Evolutionary conservation across 2,113 vertebrate species (phyloP).

Genomic region (Thamnaconus septentrionalis): DNA sequence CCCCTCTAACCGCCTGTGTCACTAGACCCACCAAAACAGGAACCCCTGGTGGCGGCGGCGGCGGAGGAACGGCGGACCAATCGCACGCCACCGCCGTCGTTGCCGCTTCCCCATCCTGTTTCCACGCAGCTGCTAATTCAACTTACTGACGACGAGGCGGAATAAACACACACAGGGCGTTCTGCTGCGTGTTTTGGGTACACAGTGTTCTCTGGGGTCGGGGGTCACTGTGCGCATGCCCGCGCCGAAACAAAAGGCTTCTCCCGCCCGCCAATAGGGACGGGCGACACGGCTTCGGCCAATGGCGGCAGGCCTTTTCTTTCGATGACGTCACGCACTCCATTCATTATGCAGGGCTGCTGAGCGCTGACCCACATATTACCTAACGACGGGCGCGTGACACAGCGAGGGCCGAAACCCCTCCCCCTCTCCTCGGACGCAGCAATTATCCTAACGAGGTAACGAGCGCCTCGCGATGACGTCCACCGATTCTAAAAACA

Average conservation of each 20-base stretch:
- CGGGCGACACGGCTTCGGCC: conserved; percentile 3
- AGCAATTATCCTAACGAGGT: too few relatives aligned
- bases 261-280: conserved; percentile 17
- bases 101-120: too few relatives aligned
- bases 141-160: too few relatives aligned
- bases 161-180: neutral
- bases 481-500: too few relatives aligned
- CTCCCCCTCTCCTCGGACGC: too few relatives aligned
- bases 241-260: conserved; percentile 41
- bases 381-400: neutral
- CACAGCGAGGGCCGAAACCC: too few relatives aligned
- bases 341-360: conserved; percentile 29
- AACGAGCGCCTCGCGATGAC: too few relatives aligned
- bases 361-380: conserved; percentile 41
- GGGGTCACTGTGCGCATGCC: conserved; percentile 32
- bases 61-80: neutral
- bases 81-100: too few relatives aligned
- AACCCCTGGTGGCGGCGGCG: neutral
- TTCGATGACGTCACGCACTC: conserved; percentile 18
- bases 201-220: conserved; percentile 24
- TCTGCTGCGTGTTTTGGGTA: conserved; percentile 11
- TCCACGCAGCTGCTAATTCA: too few relatives aligned
- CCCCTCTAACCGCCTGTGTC: neutral
- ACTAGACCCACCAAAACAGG: neutral
- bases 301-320: conserved; percentile 13